phyloP scores from a whole-genome alignment of 2,888 invertebrate species.

The Eremobia ochroleuca region DNA sequence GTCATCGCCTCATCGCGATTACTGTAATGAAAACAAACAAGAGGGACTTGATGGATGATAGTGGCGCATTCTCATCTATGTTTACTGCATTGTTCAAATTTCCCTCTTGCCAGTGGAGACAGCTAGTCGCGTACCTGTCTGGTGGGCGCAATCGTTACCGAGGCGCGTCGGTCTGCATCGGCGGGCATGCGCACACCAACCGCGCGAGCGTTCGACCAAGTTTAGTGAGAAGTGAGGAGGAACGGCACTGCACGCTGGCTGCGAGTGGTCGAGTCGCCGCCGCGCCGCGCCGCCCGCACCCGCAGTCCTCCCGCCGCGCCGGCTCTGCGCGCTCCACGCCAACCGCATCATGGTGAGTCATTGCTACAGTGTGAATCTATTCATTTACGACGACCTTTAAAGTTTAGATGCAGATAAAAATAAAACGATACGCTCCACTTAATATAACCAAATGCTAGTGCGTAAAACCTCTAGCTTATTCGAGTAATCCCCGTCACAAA shows the following conservation, averaged over 20 bases:
- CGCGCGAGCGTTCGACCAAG: constrained; percentile 78
- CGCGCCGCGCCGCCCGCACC: constrained; percentile 85
- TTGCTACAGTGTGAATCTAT: constrained; percentile 87
- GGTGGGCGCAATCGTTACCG: constrained; percentile 88
- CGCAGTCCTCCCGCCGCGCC: constrained; percentile 89
- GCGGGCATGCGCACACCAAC: constrained; percentile 86
- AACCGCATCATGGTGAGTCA: constrained; percentile 91
- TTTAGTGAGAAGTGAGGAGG: constrained; percentile 84
- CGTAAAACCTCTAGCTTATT: constrained; percentile 42
- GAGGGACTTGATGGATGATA: constrained; percentile 61
- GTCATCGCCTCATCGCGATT: constrained; percentile 25
- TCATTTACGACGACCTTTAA: constrained; percentile 83
- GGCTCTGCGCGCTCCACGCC: constrained; percentile 87
- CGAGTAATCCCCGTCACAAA: constrained; percentile 51
- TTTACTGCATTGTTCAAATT: constrained; percentile 86
- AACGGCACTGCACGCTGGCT: constrained; percentile 80
- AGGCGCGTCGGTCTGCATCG: constrained; percentile 88
- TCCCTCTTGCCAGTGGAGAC: constrained; percentile 86
- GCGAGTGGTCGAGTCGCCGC: constrained; percentile 79
- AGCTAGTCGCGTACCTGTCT: constrained; percentile 88
- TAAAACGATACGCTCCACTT: constrained; percentile 73
- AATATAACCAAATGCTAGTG: constrained; percentile 60
- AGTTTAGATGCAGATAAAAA: constrained; percentile 73
- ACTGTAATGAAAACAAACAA: constrained; percentile 67
- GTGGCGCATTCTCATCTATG: constrained; percentile 77